Conservation (phyloP, 2,113 vertebrate species). For the Platichthys stellatus region DNA sequence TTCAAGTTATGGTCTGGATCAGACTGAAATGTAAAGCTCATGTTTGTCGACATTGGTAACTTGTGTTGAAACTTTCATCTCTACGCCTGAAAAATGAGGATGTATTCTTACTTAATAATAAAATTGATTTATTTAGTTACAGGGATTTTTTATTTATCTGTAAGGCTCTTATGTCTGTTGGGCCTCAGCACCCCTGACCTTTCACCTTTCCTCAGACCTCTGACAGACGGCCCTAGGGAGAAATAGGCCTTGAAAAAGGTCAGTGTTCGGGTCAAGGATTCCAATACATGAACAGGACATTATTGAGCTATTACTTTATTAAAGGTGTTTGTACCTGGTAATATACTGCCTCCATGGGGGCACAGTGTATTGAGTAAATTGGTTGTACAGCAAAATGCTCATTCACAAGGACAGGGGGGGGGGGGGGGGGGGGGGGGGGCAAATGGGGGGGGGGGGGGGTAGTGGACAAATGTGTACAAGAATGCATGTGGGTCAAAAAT, state of each 20-base stretch:
- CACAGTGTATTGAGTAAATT: not conserved
- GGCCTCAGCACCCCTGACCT: slow-evolving; percentile 36
- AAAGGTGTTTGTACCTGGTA: slow-evolving; percentile 1
- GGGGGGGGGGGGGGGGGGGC: too few relatives aligned
- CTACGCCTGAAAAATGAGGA: not conserved
- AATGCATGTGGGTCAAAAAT: slow-evolving; percentile 22
- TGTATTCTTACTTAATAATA: not conserved
- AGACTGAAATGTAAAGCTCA: slow-evolving; percentile 13
- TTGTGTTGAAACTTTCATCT: not conserved
- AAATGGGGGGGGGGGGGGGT: too few relatives aligned
- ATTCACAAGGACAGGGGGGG: not conserved
- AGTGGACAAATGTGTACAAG: not conserved
- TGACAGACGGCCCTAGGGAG: slow-evolving; percentile 6
- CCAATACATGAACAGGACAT: slow-evolving; percentile 27
- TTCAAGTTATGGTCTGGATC: slow-evolving; percentile 26
- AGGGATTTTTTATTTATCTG: not conserved
- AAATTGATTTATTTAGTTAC: not conserved
- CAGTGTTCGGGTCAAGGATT: slow-evolving; percentile 51
- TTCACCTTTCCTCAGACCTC: slow-evolving; percentile 39
- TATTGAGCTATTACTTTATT: slow-evolving; percentile 38
- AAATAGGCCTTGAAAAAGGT: slow-evolving; percentile 32
- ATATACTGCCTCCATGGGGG: not conserved
- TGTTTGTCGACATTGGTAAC: not conserved
- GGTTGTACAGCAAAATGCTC: not conserved
- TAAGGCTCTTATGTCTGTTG: slow-evolving; percentile 22